Conservation (phyloP, 2,797 vertebrate genomes). For the Eulemur albifrons region DNA sequence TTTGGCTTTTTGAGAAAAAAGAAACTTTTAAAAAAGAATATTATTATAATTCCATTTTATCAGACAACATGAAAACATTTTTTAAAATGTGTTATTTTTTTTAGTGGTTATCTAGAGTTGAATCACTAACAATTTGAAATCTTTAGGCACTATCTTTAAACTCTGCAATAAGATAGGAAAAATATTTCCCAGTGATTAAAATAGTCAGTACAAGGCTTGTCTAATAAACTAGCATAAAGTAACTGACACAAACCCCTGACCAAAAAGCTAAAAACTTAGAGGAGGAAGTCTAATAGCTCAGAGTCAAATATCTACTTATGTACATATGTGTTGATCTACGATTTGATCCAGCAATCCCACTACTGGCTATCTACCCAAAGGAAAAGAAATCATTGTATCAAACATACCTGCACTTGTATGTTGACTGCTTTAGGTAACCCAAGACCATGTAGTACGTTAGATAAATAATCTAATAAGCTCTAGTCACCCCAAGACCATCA, state of each 20-base stretch:
- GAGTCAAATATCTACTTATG: not conserved
- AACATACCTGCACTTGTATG: no score
- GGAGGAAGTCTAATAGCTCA: not conserved
- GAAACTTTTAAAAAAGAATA: not conserved
- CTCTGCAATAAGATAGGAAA: not conserved
- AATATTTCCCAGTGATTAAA: not conserved
- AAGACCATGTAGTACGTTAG: not conserved
- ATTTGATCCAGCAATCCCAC: no score
- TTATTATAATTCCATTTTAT: not conserved
- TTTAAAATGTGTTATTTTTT: not conserved
- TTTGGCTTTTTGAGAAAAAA: not conserved
- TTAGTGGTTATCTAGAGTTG: not conserved
- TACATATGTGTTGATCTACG: no score
- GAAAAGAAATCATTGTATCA: no score
- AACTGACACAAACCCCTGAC: not conserved
- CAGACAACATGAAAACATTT: not conserved
- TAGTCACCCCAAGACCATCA: not conserved
- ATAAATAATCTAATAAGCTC: not conserved
- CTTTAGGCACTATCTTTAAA: not conserved
- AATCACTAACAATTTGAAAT: not conserved
- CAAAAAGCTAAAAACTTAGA: not conserved
- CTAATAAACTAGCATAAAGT: not conserved
- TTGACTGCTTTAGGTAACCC: not conserved
- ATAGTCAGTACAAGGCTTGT: not conserved
- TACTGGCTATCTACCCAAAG: no score